These are phyloP conservation scores for Xiphophorus birchmanni DNA, from an alignment of 2,797 vertebrate genomes.

Conservation along the genomic window DNA sequence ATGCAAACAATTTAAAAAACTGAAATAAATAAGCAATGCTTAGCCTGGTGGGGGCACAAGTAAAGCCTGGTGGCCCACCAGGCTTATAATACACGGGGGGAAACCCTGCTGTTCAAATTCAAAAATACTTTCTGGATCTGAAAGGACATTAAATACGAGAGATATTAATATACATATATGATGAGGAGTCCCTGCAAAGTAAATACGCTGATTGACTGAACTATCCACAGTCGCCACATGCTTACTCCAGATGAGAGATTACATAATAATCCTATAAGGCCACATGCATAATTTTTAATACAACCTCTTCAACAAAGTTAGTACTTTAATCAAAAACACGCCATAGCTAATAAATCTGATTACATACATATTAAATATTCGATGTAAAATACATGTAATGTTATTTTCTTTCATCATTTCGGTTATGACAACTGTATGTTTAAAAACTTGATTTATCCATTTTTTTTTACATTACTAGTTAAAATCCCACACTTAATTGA, in stretches of 20 bases:
- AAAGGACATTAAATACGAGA: too few species aligned
- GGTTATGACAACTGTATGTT: background rate
- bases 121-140: too few species aligned
- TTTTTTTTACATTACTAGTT: background rate
- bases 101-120: too few species aligned
- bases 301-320: background rate
- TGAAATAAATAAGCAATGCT: too few species aligned
- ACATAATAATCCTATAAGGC: background rate
- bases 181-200: background rate
- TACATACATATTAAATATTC: background rate
- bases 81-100: too few species aligned
- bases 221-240: background rate
- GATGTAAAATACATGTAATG: background rate
- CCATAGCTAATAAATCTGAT: background rate
- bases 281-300: background rate
- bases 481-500: background rate
- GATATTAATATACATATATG: too few species aligned
- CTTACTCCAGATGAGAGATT: background rate
- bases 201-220: background rate
- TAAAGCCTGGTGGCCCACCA: too few species aligned
- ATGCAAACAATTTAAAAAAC: too few species aligned
- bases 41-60: too few species aligned
- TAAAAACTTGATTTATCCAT: background rate
- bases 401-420: background rate
- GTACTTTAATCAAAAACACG: background rate